Evolutionary conservation across 2,888 invertebrate genomes (phyloP).

Genomic region (Dexiosoma caninum): DNA sequence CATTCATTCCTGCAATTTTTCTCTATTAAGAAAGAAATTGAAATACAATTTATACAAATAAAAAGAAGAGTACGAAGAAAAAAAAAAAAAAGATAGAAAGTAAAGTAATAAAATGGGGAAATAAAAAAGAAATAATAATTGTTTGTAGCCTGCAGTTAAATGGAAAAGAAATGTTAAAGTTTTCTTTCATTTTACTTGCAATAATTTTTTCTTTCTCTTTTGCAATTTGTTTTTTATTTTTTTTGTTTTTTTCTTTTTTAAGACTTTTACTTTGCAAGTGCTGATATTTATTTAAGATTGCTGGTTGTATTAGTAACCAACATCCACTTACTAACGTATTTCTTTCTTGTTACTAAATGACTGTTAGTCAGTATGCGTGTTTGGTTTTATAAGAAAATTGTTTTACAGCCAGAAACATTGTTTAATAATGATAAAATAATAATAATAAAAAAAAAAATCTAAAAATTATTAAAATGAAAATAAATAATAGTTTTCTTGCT

Average conservation of each 20-base stretch:
- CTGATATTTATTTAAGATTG: conserved; percentile 46
- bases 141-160: conserved; percentile 59
- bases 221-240: neutral
- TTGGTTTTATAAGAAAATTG: conserved; percentile 33
- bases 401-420: conserved; percentile 28
- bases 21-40: conserved; percentile 28
- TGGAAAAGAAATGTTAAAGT: conserved; percentile 41
- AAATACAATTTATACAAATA: conserved; percentile 39
- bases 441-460: neutral
- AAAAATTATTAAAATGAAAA: conserved; percentile 24
- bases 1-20: conserved; percentile 21
- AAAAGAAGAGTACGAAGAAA: neutral
- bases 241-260: neutral
- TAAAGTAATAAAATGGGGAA: too few relatives aligned
- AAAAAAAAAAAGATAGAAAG: conserved; percentile 18
- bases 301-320: neutral
- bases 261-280: conserved; percentile 30
- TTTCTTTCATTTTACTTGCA: conserved; percentile 14
- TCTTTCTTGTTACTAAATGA: neutral
- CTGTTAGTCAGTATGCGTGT: conserved; percentile 14
- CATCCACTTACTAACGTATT: neutral
- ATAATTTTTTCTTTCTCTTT: conserved; percentile 8
- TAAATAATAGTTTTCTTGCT: conserved; percentile 39
- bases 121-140: conserved; percentile 31
- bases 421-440: neutral